A percentile compares a stretch with the other conserved stretches of the same genome.
Evolutionary conservation across 2,113 vertebrate genomes (phyloP).

Genomic region (Pseudorectes ferrugineus): DNA sequence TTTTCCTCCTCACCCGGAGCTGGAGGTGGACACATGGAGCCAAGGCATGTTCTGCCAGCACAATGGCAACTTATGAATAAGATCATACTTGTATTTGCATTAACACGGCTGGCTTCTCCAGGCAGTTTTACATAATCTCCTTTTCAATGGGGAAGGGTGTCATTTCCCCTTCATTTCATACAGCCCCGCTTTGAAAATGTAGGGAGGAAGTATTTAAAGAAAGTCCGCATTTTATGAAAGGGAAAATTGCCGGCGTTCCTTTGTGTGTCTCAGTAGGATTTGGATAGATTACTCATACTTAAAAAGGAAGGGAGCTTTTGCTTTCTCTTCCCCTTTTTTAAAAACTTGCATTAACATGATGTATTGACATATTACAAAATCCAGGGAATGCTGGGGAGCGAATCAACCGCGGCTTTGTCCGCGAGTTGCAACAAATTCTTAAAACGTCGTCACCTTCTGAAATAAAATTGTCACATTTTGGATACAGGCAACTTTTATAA

Average conservation of each 20-base stretch:
- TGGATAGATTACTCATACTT: constrained; percentile 79
- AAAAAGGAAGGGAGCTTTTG: constrained; percentile 77
- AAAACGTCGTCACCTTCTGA: background rate
- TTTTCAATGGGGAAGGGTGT: constrained; percentile 77
- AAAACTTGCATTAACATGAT: constrained; percentile 68
- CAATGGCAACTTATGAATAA: constrained; percentile 69
- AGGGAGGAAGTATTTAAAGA: constrained; percentile 76
- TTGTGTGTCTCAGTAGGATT: constrained; percentile 77
- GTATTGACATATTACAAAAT: constrained; percentile 76
- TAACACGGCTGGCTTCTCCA: constrained; percentile 71
- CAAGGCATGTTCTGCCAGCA: constrained; percentile 19
- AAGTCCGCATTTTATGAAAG: constrained; percentile 78
- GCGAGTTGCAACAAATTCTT: constrained; percentile 67
- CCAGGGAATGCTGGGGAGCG: constrained; percentile 60
- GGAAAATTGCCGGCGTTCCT: constrained; percentile 72
- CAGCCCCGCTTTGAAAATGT: constrained; percentile 71
- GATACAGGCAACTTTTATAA: background rate
- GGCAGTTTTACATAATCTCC: constrained; percentile 77
- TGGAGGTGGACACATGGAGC: constrained; percentile 34
- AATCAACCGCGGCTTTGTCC: constrained; percentile 61
- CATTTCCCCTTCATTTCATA: constrained; percentile 79
- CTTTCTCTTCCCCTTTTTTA: constrained; percentile 60
- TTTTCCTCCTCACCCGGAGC: background rate
- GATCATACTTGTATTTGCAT: constrained; percentile 76
- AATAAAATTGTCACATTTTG: constrained; percentile 34